These are phyloP conservation scores for Gobius niger DNA, from an alignment of 2,113 vertebrate genomes.

Conservation along the genomic window DNA sequence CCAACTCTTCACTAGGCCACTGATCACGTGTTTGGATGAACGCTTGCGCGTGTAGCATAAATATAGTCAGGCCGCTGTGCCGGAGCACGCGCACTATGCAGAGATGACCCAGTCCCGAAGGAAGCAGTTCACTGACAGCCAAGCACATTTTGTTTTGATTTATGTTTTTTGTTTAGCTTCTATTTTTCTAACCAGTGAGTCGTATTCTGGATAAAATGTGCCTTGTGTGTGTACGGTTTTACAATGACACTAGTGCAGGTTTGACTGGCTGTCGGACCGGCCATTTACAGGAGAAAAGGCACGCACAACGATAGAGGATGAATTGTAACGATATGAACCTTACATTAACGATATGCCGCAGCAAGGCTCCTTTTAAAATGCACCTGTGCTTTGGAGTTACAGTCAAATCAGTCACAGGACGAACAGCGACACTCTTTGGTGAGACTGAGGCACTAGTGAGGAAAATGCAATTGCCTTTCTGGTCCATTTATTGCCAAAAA, in stretches of 20 bases:
- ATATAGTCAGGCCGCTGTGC: slow-evolving; percentile 23
- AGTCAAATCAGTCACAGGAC: background rate
- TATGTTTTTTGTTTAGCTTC: no score
- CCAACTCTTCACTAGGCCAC: background rate
- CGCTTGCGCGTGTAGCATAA: background rate
- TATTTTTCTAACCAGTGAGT: background rate
- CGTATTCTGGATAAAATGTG: background rate
- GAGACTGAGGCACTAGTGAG: slow-evolving; percentile 11
- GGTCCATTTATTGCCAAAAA: no score
- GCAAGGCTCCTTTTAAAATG: background rate
- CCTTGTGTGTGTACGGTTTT: background rate
- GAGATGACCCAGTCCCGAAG: slow-evolving; percentile 35
- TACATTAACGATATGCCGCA: slow-evolving; percentile 14
- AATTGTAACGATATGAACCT: slow-evolving; percentile 10
- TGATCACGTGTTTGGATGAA: background rate
- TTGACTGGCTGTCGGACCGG: background rate
- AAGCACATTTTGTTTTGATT: slow-evolving; percentile 43
- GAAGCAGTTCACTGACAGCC: slow-evolving; percentile 38
- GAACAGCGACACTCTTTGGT: slow-evolving; percentile 66
- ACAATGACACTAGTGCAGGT: background rate
- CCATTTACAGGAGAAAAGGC: background rate
- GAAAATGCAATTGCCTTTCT: background rate
- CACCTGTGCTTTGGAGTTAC: slow-evolving; percentile 1
- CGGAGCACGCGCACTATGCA: slow-evolving; percentile 23
- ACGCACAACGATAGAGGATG: background rate